phyloP scores from a whole-genome alignment of 2,888 invertebrate genomes.

The Megaustenia siamemsis region DNA sequence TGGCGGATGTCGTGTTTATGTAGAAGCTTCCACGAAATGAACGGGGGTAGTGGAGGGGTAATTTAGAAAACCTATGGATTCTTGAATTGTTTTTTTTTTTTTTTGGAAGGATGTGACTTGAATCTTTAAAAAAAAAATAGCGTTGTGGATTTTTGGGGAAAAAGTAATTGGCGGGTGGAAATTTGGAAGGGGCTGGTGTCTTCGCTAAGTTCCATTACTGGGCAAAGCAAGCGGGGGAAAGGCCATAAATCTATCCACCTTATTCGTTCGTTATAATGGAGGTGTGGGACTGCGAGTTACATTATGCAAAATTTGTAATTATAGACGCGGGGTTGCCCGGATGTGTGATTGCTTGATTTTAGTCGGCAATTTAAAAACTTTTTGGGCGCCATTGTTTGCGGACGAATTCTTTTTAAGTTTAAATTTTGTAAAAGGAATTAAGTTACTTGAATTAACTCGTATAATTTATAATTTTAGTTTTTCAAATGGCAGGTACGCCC shows the following conservation, averaged over 20 bases:
- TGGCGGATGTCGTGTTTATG: background rate
- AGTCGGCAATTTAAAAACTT: constrained; percentile 18
- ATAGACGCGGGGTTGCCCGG: constrained; percentile 10
- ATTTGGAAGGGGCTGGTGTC: background rate
- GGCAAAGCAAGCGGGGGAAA: background rate
- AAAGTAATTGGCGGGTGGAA: background rate
- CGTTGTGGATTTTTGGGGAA: background rate
- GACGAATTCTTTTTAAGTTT: no score
- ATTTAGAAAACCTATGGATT: background rate
- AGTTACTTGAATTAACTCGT: no score
- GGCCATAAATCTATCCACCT: constrained; percentile 31
- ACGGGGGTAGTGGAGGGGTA: background rate
- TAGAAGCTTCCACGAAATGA: background rate
- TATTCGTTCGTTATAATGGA: constrained; percentile 14
- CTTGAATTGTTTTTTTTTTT: background rate
- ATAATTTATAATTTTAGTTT: no score
- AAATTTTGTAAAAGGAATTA: no score
- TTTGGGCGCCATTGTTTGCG: background rate
- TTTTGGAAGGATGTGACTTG: no score
- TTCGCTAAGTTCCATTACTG: background rate
- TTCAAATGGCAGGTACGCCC: no score
- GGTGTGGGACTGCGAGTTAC: constrained; percentile 10
- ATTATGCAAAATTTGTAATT: constrained; percentile 49
- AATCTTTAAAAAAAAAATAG: no score
- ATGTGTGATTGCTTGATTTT: constrained; percentile 36